Base-by-base conservation (phyloP, 2,113 vertebrate species). In the Neolamprologus falcicula region DNA sequence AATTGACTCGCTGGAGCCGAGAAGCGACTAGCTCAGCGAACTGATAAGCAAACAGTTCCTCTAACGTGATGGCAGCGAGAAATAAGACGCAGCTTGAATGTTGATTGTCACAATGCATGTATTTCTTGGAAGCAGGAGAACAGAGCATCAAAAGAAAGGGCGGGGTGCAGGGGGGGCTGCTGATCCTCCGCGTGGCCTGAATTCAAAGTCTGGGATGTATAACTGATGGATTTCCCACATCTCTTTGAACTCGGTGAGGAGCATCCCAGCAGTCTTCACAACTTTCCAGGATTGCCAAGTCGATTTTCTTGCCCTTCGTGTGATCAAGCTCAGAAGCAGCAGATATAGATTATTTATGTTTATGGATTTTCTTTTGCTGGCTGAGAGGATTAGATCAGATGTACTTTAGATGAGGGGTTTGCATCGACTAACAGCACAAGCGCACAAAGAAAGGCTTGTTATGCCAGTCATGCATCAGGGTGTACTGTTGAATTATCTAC, bases 291-390 rank as follows among this genome's bases (percentile, higher is more conserved):
- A 37, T 55, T 17, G 26, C 71, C 80, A 45, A 53, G 85, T 82
- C 16, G 89, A 93, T 89, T 90, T 87, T 84, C 87, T 87, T 31
- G 31, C 63, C 55, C 55, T 76, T 88, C 40, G 16, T 68, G 47
- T 83, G 87, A 89, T 88, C 84, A 86, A 83, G 76, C 83, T 33
- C 16, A 83, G 17, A 85, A 55, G 71, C 37, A 83, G 80, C 9
- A 45, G 33, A 55, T 78, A 50, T 87, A 19, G 55, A 87, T 93
- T 86, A 91, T 90, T 89, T 84, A 90, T 85, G 82, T 50, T 45
- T n/a, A 83, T 90, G 21, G 86, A 89, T 86, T 83, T 71, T 89
- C 24, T 35, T 31, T 66, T 37, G 61, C 45, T 14, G 21, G 57
- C 57, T 57, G 37, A 3, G 82, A 84, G 82, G 71, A 80, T 80